Evolutionary conservation across 2,797 vertebrate genomes (phyloP).

Genomic region (Psittacula derbiana): DNA sequence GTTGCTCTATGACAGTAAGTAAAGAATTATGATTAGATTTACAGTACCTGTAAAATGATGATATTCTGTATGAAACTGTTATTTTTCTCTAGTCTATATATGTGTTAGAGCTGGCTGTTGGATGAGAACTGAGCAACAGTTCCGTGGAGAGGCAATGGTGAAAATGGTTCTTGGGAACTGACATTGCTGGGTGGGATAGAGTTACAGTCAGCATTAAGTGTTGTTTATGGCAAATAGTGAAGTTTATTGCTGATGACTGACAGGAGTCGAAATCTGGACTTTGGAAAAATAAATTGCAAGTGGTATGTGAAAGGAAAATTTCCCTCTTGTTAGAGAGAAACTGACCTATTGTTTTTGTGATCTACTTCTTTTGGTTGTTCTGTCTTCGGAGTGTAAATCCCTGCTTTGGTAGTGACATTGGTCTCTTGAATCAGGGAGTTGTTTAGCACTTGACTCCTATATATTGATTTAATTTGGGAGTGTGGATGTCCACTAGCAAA

Average conservation of each 20-base stretch:
- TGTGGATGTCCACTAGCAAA: neutral
- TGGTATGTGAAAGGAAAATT: neutral
- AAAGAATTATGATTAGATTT: neutral
- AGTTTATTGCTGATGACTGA: neutral
- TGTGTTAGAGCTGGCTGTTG: neutral
- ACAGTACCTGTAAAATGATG: neutral
- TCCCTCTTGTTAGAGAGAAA: neutral
- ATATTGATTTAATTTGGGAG: neutral
- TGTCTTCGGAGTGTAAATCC: neutral
- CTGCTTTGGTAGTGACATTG: neutral
- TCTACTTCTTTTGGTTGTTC: neutral
- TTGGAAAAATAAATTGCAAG: neutral
- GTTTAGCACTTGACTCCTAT: neutral
- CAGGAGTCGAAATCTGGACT: neutral
- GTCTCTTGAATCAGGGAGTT: neutral
- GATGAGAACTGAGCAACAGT: neutral
- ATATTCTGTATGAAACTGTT: neutral
- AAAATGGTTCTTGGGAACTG: neutral
- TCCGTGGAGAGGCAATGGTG: neutral
- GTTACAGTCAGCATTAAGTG: neutral
- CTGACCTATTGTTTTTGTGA: neutral
- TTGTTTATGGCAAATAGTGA: neutral
- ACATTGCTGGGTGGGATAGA: neutral
- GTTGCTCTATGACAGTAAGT: neutral
- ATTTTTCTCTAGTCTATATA: neutral